Evolutionary conservation across 2,113 vertebrate genomes (phyloP), one percentile per base, ranked within the genome.

Genomic region (Tamias sibiricus): DNA sequence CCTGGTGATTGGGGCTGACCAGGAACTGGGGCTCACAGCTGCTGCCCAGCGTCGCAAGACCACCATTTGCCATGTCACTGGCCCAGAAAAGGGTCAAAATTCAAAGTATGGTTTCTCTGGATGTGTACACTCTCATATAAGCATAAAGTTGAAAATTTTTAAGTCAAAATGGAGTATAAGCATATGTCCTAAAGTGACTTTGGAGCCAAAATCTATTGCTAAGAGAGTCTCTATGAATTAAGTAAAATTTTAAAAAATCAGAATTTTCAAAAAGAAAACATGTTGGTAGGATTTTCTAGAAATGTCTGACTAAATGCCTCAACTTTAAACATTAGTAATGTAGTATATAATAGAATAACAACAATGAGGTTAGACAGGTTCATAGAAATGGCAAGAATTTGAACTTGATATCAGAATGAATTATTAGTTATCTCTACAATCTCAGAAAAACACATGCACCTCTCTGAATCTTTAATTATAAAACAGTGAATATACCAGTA

Each of bases 181-280:
- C 81, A 11, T 35, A 86, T 5, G 12, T 13, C 66, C 30, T 40
- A 94, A 91, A 69, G 42, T 7, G 62, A 81, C 24, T 77, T 86
- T 9, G 68, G 37, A 74, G 59, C 54, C 57, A 86, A 79, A 89
- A 28, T 7, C 2, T 59, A 24, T 10, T 76, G 20, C n/a, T 26
- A 76, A 82, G 68, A 95, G 57, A 57, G 8, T 79, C 9, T 74
- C 12, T 80, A 86, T 54, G 24, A 76, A 59, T 69, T 54, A 83
- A n/a, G 79, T 14, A 91, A 74, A 20, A 7, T 54, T 16, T 20
- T 54, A 49, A 77, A 90, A 16, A 40, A 91, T 37, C 40, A 76
- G 17, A 19, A 88, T 57, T 91, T n/a, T 40, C 32, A 75, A 91
- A 93, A 90, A 49, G 57, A 66, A 89, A 91, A 79, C 59, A 76